A percentile compares a stretch with the other conserved stretches of the same genome.
Evolutionary conservation across 2,113 vertebrate genomes (phyloP).

Genomic region (Otis tarda): DNA sequence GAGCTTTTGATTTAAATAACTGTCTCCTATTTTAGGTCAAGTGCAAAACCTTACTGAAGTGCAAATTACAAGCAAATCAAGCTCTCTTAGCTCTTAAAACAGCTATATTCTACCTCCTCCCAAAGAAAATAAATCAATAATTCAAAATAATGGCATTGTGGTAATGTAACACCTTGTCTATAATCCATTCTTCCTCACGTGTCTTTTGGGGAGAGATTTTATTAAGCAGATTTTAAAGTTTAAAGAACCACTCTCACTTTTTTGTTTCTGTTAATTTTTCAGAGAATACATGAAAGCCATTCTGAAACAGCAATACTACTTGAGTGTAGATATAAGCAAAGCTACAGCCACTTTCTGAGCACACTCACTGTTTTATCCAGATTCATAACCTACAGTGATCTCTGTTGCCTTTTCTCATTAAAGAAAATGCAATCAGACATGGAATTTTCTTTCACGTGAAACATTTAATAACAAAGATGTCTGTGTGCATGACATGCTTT

Average conservation of each 20-base stretch:
- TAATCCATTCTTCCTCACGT: neutral
- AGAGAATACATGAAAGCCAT: neutral
- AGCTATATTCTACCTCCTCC: neutral
- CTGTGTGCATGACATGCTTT: neutral
- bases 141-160: neutral
- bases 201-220: neutral
- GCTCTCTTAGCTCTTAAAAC: neutral
- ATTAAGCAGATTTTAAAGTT: neutral
- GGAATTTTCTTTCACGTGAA: constrained; percentile 49
- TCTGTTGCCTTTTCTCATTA: constrained; percentile 48
- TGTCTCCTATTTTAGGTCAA: constrained; percentile 20
- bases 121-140: neutral
- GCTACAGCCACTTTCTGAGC: neutral
- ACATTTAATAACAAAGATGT: constrained; percentile 54
- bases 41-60: neutral
- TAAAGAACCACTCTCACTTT: neutral
- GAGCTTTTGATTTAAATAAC: neutral
- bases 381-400: constrained; percentile 21
- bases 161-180: neutral
- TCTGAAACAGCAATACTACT: neutral
- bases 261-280: constrained; percentile 21
- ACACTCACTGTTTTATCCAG: constrained; percentile 9
- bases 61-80: neutral
- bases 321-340: neutral
- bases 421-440: constrained; percentile 46